Evolutionary conservation across 92 coral and sea anemone species (phyloP), one percentile per base, ranked within the genome.

Genomic region (Plumapathes pennacea): DNA sequence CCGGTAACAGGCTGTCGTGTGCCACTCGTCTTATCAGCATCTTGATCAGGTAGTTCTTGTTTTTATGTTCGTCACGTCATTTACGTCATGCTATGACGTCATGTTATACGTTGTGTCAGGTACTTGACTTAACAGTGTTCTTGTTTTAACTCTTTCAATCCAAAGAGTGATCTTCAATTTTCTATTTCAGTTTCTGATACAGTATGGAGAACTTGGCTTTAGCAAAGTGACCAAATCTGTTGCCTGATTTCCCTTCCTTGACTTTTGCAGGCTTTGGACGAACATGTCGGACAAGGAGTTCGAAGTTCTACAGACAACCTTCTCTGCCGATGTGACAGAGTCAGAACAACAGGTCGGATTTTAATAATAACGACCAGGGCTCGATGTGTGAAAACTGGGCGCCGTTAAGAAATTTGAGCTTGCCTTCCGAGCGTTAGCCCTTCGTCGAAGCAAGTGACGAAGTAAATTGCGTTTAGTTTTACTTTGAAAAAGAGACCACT

Each of bases 201-300:
- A 15, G 19, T 29, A 9, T 13, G 10, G 15, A 10, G 56, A 27
- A 26, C 20, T 3, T 39, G 18, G 52, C 15, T 46, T 21, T 46
- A n/a, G 25, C 8, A 17, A 19, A 7, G 15, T 7, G 52, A 10
- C 10, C 8, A 7, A 7, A 7, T 46, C 52, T 7, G 25, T 7
- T 7, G 52, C 10, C 0, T n/a, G 7, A 10, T 26, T 25, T 10
- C 3, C 20, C 14, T 21, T 13, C 28, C 28, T 17, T 8, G 27
- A 26, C 27, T 45, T 25, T 46, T 46, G 19, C 67, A 91, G 97
- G 45, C 60, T 92, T 18, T 92, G 98, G 98, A 92, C 98, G 26
- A 84, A 84, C 62, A 92, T 92, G 86, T 11, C 94, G 0, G 98
- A 88, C 56, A 88, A 92, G 52, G 98, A 92, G 38, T 92, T 84